phyloP scores from a whole-genome alignment of 1,140 invertebrate species.

The Zaprionus capensis region DNA sequence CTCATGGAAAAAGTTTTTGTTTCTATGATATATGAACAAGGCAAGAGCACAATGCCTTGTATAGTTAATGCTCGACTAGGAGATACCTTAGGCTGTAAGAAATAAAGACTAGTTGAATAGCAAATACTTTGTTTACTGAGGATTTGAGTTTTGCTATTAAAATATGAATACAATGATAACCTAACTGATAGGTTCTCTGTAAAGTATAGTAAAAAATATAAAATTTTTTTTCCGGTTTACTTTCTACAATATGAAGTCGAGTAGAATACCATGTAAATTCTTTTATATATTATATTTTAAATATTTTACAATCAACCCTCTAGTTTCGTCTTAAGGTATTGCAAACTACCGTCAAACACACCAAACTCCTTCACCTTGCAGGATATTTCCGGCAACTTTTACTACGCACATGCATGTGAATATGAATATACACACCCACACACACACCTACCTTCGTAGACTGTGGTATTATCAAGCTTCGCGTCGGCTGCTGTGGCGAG shows the following conservation, averaged over 20 bases:
- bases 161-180: not conserved
- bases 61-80: not conserved
- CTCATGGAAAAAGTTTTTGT: constrained; percentile 56
- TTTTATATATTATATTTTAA: too few species aligned
- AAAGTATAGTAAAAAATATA: not conserved
- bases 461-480: constrained; percentile 2
- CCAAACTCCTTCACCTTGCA: not conserved
- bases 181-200: not conserved
- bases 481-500: constrained; percentile 11
- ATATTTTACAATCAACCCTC: not conserved
- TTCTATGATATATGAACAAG: constrained; percentile 41
- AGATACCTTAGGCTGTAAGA: not conserved
- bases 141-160: not conserved
- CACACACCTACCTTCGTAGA: not conserved
- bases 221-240: not conserved
- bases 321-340: not conserved
- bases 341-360: too few species aligned
- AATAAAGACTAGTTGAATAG: not conserved
- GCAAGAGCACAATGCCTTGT: not conserved
- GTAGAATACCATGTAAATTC: too few species aligned
- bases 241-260: too few species aligned
- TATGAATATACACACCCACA: not conserved
- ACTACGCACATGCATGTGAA: not conserved
- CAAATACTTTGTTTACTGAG: not conserved
- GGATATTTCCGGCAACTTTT: not conserved